Conservation (phyloP, 1,140 invertebrate genomes). For the Heliconius congener region DNA sequence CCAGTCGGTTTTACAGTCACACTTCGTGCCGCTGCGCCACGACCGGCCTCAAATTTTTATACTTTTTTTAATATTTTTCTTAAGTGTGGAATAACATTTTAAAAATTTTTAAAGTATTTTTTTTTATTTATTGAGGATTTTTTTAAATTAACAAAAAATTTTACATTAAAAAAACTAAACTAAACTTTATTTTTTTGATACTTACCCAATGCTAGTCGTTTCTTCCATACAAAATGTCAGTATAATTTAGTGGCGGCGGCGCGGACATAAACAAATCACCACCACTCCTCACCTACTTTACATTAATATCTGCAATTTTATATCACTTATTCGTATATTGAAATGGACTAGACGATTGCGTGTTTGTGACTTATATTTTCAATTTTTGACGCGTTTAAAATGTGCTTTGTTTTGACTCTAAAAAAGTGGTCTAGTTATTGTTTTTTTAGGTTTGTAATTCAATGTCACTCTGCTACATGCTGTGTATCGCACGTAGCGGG, state of each 20-base stretch:
- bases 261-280: slow-evolving; percentile 43
- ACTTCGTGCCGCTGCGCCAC: too few species aligned
- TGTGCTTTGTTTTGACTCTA: background rate
- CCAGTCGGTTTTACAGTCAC: too few species aligned
- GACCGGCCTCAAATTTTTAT: too few species aligned
- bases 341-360: slow-evolving; percentile 44
- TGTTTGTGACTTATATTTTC: slow-evolving; percentile 18
- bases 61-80: too few species aligned
- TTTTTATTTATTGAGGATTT: too few species aligned
- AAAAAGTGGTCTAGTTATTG: background rate
- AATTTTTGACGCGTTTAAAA: background rate
- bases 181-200: background rate
- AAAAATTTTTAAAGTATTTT: too few species aligned
- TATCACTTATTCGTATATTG: slow-evolving; percentile 38
- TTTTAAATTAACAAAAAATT: too few species aligned
- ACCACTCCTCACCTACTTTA: slow-evolving; percentile 39
- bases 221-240: background rate
- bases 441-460: background rate
- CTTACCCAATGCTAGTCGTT: background rate
- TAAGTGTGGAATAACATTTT: too few species aligned
- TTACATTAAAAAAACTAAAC: background rate
- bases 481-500: too few species aligned
- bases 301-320: slow-evolving; percentile 45
- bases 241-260: slow-evolving; percentile 41
- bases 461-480: background rate